phyloP scores from a whole-genome alignment of 2,797 vertebrate species.

The Gallinago nigripennis region DNA sequence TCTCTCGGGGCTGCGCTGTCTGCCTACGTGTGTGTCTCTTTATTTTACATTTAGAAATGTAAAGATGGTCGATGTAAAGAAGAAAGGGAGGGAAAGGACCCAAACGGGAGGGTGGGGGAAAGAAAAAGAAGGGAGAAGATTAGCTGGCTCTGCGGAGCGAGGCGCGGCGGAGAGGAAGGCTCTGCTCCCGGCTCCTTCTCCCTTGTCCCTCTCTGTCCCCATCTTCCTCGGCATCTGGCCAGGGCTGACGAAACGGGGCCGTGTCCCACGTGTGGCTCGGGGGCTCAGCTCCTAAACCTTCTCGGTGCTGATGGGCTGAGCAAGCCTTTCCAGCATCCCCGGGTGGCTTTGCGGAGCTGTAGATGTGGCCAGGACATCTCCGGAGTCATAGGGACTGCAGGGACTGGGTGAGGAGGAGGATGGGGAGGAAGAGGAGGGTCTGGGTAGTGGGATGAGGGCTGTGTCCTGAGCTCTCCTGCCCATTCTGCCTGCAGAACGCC shows the following conservation, averaged over 20 bases:
- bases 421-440: not conserved
- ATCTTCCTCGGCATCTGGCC: not conserved
- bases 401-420: not conserved
- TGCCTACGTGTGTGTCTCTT: conserved; percentile 75
- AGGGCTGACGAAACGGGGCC: fast-evolving
- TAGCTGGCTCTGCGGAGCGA: not conserved
- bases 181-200: not conserved
- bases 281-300: not conserved
- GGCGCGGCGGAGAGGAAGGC: not conserved
- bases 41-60: conserved; percentile 81
- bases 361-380: not conserved
- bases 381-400: fast-evolving
- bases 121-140: not conserved
- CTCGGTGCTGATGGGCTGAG: fast-evolving
- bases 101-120: not conserved
- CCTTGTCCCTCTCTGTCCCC: not conserved
- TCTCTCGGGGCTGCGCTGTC: conserved; percentile 76
- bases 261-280: fast-evolving
- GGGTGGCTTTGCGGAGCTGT: not conserved
- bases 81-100: conserved; percentile 63
- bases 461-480: not conserved
- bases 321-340: fast-evolving
- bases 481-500: conserved; percentile 84
- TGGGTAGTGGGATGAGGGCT: fast-evolving
- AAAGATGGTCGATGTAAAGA: conserved; percentile 71